Evolutionary conservation across 2,797 vertebrate species (phyloP).

Genomic region (Poecile montanus): DNA sequence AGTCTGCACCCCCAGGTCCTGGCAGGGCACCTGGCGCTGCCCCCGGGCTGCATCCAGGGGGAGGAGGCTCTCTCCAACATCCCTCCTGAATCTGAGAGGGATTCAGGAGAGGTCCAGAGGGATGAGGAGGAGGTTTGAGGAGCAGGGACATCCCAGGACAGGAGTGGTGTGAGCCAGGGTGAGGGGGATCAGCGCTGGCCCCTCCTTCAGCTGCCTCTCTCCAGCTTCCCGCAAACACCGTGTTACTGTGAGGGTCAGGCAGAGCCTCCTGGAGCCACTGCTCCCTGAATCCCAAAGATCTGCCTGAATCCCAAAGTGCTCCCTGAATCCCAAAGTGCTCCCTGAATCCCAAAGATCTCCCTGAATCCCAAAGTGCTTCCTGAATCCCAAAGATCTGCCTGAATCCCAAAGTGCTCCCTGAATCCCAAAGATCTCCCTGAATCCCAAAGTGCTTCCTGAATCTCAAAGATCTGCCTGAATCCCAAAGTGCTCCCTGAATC

Average conservation of each 20-base stretch:
- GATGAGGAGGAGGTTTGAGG: background rate
- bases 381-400: no score
- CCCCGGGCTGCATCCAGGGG: no score
- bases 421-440: no score
- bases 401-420: no score
- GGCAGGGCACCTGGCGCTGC: background rate
- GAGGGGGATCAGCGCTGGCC: background rate
- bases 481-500: no score
- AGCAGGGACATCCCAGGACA: fast-evolving
- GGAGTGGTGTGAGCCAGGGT: background rate
- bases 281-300: background rate
- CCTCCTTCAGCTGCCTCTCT: fast-evolving
- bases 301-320: no score
- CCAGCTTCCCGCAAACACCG: background rate
- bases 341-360: no score
- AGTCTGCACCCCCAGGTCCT: background rate
- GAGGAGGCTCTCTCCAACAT: fast-evolving
- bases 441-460: no score
- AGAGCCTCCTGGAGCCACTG: background rate
- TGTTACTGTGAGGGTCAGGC: no score
- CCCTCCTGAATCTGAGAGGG: background rate
- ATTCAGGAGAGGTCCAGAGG: background rate
- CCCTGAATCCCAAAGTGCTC: no score
- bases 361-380: no score
- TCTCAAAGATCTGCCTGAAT: no score